Base-by-base conservation (phyloP, 2,888 invertebrate species). In the Scaptomyza polygonia region DNA sequence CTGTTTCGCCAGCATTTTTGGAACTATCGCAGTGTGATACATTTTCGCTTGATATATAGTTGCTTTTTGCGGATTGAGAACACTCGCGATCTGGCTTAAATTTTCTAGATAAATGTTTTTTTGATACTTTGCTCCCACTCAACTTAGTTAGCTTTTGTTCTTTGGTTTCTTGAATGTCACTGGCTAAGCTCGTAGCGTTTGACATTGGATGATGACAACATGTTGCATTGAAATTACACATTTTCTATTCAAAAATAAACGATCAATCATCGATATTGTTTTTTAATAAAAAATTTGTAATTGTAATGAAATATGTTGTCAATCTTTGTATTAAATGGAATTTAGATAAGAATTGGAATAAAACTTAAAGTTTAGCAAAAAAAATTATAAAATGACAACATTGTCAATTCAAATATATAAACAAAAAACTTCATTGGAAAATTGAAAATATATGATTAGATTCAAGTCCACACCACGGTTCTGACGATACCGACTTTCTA, bases 171-270 rank as follows among this genome's bases (percentile, higher is more conserved):
- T n/a, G 29, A 14, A 8, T 8, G 30, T 14, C 4, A 9, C 11
- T 21, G 21, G 18, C 2, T n/a, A 29, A 18, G 2, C 34, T 0
- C 12, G n/a, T 30, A 36, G 12, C 9, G 3, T 25, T 12, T 9
- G 29, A 18, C 30, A 25, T 11, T 14, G 42, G 14, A 8, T 16
- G 21, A 1, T 12, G 25, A 14, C 21, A 39, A 49, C 40, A 40
- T 32, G 67, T 53, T 64, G 49, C 65, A 79, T 72, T 83, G 1
- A 75, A 81, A 86, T 86, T 86, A 88, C 66, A 86, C 64, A 88
- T 86, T 83, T 55, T 45, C 57, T 30, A 63, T 68, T 67, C 67
- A 82, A 79, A 58, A 21, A 1, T 18, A 12, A 54, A 4, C 11
- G n/a, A 32, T 5, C 40, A 18, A 9, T 11, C 5, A 25, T 11